phyloP scores from a whole-genome alignment of 2,113 vertebrate genomes.

The Anser cygnoides region DNA sequence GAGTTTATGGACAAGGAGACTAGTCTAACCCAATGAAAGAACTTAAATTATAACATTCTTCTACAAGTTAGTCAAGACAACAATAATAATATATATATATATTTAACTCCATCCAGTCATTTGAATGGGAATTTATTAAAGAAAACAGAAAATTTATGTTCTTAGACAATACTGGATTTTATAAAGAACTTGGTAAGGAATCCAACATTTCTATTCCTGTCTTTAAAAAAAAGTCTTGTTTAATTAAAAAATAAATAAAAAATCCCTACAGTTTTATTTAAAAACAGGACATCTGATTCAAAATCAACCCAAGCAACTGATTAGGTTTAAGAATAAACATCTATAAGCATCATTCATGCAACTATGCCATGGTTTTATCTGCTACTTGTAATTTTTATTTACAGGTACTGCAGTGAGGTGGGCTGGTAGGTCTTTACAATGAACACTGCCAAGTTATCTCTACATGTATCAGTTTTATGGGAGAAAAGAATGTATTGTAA shows the following conservation, averaged over 20 bases:
- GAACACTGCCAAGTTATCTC: neutral
- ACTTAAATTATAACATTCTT: neutral
- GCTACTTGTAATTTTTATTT: neutral
- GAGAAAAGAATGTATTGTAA: neutral
- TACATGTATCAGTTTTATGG: neutral
- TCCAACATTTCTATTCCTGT: neutral
- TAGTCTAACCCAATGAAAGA: neutral
- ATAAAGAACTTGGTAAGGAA: neutral
- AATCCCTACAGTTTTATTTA: neutral
- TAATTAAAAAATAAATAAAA: neutral
- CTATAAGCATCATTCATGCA: neutral
- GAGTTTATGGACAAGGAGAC: neutral
- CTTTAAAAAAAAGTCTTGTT: neutral
- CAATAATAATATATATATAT: neutral
- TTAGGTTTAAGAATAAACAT: neutral
- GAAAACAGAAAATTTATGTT: neutral
- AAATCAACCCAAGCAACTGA: neutral
- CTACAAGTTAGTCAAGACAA: neutral
- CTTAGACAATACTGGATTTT: neutral
- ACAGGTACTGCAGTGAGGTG: neutral
- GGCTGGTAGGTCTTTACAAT: neutral
- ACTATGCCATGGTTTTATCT: neutral
- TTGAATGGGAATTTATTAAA: neutral
- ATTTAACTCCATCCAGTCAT: neutral
- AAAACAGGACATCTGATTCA: neutral